Evolutionary conservation across 2,113 vertebrate species (phyloP).

Genomic region (Sylvietta virens): DNA sequence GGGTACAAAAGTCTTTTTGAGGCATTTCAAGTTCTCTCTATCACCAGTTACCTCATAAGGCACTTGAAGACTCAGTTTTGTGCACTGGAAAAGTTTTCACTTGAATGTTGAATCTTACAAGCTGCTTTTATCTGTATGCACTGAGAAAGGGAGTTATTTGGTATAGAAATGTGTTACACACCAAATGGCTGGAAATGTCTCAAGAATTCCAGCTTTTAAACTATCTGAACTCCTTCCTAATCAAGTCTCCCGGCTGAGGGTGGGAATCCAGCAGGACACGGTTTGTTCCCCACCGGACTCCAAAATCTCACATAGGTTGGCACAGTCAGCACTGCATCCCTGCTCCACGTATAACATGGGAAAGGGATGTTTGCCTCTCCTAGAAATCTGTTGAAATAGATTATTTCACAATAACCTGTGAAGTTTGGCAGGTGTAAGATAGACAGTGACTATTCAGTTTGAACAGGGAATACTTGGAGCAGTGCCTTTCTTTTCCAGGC

Average conservation of each 20-base stretch:
- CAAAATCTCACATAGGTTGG: fast-evolving
- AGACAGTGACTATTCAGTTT: background rate
- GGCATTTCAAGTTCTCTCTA: background rate
- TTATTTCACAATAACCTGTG: background rate
- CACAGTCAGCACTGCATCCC: no score
- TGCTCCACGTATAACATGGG: fast-evolving
- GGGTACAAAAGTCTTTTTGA: background rate
- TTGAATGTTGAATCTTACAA: background rate
- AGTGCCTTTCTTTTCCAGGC: background rate
- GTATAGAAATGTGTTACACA: background rate
- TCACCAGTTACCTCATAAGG: background rate
- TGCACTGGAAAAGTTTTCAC: background rate
- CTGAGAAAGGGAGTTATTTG: background rate
- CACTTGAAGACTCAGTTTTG: background rate
- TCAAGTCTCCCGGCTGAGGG: background rate
- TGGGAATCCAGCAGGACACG: background rate
- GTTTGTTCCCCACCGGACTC: background rate
- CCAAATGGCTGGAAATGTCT: background rate
- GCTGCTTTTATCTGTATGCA: background rate
- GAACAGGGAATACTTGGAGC: background rate
- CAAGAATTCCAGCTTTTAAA: background rate
- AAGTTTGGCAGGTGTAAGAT: background rate
- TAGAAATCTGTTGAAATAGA: background rate
- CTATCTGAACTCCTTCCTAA: background rate
- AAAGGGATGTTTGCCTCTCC: background rate